phyloP scores from a whole-genome alignment of 2,888 invertebrate species.

The Orchesella flavescens region DNA sequence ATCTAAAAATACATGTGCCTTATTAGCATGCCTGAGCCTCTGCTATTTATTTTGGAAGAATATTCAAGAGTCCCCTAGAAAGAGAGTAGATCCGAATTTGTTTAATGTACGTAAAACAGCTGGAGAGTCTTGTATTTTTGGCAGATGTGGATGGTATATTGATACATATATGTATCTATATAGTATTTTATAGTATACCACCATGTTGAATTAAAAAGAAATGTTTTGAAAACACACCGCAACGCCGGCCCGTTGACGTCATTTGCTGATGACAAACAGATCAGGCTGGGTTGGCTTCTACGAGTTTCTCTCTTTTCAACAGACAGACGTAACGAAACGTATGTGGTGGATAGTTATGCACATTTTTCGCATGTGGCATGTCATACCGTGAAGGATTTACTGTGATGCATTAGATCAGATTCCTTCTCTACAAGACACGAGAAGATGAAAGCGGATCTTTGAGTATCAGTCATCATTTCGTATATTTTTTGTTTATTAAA shows the following conservation, averaged over 20 bases:
- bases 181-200: background rate
- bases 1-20: too few species aligned
- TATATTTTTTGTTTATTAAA: too few species aligned
- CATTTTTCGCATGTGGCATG: background rate
- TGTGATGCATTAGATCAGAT: too few species aligned
- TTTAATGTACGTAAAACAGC: background rate
- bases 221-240: conserved; percentile 36
- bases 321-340: background rate
- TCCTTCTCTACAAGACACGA: too few species aligned
- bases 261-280: conserved; percentile 46
- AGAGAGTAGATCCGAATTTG: too few species aligned
- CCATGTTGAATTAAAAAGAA: conserved; percentile 27
- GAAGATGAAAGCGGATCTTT: too few species aligned
- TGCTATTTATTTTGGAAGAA: too few species aligned
- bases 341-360: background rate
- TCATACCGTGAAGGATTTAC: too few species aligned
- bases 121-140: conserved; percentile 2
- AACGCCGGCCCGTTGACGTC: conserved; percentile 43
- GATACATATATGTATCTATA: background rate
- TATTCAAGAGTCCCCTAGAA: too few species aligned
- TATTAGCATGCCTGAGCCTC: too few species aligned
- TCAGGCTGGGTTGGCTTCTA: background rate
- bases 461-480: too few species aligned
- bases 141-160: background rate
- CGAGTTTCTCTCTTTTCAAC: background rate